These are phyloP conservation scores for Centrocercus urophasianus DNA, from an alignment of 2,113 vertebrate species.

Conservation along the genomic window DNA sequence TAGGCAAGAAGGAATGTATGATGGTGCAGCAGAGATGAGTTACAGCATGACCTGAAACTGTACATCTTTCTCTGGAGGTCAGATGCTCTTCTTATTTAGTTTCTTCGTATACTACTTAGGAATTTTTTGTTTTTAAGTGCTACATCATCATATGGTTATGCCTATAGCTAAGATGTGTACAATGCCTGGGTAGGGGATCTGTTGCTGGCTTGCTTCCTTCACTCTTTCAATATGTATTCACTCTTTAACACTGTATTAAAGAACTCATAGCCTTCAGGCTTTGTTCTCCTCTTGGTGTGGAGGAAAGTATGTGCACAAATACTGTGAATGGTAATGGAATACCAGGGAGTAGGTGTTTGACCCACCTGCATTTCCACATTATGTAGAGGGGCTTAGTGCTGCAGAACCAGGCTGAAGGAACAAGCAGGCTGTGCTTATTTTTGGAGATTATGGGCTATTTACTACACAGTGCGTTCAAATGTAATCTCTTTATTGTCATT, in stretches of 20 bases:
- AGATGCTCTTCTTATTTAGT: background rate
- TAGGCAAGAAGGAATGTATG: background rate
- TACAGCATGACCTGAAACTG: background rate
- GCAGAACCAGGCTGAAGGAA: background rate
- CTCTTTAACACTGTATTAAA: background rate
- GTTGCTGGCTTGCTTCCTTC: background rate
- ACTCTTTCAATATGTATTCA: background rate
- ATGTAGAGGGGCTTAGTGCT: background rate
- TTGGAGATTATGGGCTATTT: background rate
- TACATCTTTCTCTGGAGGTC: background rate
- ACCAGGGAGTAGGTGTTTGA: background rate
- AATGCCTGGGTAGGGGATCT: background rate
- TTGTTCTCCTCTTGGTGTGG: background rate
- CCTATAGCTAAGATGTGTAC: background rate
- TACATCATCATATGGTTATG: background rate
- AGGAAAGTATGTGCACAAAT: background rate
- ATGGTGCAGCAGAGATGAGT: background rate
- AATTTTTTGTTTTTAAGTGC: background rate
- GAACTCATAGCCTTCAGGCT: background rate
- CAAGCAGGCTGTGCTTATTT: background rate
- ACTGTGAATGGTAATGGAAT: background rate
- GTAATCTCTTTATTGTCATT: constrained; percentile 47
- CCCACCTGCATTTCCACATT: background rate
- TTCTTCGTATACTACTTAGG: background rate
- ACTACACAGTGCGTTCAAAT: background rate